phyloP scores from a whole-genome alignment of 1,140 invertebrate species.

The Zaprionus africanus region DNA sequence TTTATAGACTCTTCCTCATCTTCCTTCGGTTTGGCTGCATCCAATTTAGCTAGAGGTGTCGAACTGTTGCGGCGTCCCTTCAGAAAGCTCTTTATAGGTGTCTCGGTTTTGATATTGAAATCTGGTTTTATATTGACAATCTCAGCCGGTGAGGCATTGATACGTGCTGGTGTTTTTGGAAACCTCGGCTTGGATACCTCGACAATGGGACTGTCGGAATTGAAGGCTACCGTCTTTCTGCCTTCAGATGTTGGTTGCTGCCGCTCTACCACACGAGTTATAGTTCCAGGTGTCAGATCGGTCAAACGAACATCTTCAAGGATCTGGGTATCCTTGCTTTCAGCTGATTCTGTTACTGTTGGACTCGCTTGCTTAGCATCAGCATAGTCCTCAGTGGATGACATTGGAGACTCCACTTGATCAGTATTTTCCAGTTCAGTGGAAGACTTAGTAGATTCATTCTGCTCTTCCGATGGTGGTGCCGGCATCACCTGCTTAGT shows the following conservation, averaged over 20 bases:
- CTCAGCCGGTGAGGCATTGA: neutral
- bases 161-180: conserved; percentile 69
- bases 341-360: neutral
- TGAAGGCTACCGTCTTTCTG: conserved; percentile 55
- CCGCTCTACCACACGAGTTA: neutral
- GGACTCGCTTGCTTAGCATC: neutral
- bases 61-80: conserved; percentile 59
- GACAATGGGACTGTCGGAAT: neutral
- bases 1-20: conserved; percentile 6
- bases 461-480: neutral
- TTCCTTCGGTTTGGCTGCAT: neutral
- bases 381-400: neutral
- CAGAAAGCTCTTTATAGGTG: conserved; percentile 18
- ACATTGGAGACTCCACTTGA: neutral
- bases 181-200: conserved; percentile 45
- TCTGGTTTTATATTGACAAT: neutral
- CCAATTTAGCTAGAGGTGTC: conserved; percentile 50
- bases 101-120: neutral
- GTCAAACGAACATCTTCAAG: neutral
- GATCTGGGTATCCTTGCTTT: neutral
- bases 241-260: neutral
- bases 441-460: neutral
- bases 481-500: neutral
- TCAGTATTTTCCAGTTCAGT: neutral
- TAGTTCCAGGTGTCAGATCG: conserved; percentile 1